Percentiles rank a stretch among this genome's conserved stretches.
phyloP scores from a whole-genome alignment of 2,888 invertebrate species.

The Teinopalpus imperialis region DNA sequence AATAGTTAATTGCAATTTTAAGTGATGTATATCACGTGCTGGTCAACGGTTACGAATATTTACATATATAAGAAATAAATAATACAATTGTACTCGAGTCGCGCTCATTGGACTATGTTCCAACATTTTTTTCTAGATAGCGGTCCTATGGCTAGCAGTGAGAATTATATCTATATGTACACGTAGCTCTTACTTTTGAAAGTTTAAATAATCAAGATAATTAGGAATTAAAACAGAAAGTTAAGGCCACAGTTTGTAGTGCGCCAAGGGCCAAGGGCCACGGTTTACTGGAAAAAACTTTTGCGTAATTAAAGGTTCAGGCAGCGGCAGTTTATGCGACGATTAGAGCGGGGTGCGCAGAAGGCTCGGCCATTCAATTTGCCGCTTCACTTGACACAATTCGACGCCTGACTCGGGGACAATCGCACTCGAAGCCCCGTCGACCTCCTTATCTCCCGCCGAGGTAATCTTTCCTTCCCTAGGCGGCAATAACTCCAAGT shows the following conservation, averaged over 20 bases:
- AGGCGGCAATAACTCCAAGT: constrained; percentile 81
- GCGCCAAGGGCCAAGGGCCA: constrained; percentile 13
- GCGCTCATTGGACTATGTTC: too few relatives aligned
- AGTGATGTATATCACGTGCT: too few relatives aligned
- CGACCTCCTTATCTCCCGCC: constrained; percentile 81
- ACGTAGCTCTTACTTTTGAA: too few relatives aligned
- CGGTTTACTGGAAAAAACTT: constrained; percentile 59
- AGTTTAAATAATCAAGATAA: too few relatives aligned
- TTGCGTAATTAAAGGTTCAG: constrained; percentile 74
- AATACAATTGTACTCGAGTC: too few relatives aligned
- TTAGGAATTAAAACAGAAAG: too few relatives aligned
- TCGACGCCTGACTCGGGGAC: constrained; percentile 82
- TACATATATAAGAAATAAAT: too few relatives aligned
- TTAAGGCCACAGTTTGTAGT: constrained; percentile 14
- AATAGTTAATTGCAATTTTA: too few relatives aligned
- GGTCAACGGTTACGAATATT: too few relatives aligned
- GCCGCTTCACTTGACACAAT: constrained; percentile 82
- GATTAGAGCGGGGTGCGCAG: constrained; percentile 77
- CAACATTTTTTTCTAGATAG: too few relatives aligned
- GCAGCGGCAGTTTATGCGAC: constrained; percentile 75
- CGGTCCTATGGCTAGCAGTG: too few relatives aligned
- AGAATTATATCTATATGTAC: too few relatives aligned
- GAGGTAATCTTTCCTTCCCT: constrained; percentile 82
- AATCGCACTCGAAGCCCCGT: constrained; percentile 80
- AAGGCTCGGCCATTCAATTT: constrained; percentile 81